Base-by-base conservation (phyloP, 2,888 invertebrate species). In the Spodoptera littoralis region DNA sequence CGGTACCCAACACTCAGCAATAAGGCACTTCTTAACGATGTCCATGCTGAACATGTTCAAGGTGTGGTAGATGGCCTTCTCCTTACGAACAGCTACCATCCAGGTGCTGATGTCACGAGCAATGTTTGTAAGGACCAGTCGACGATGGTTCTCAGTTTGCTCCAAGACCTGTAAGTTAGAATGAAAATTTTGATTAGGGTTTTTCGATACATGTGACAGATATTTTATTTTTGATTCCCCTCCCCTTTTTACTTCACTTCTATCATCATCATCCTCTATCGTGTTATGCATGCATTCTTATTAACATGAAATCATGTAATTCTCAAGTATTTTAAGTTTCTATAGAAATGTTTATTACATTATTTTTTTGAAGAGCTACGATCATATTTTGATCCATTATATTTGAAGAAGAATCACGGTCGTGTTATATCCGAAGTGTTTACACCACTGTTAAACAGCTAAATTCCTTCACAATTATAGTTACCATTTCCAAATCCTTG, bases 51-150 rank as follows among this genome's bases (percentile, higher is more conserved):
- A 98, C 92, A 98, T 96, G 92, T 99, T 99, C 79, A 99, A 95
- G 0, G 98, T 98, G 87, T 98, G 98, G 91, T 98, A 99, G 85
- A 99, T 98, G 3, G 98, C 98, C 88, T 99, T 99, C 95, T 98
- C 98, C 86, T 98, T 98, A 22, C 97, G 95, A 12, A 98, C 98
- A 87, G 97, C 98, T 52, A 98, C 96, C 90, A 96, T 96, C 98
- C 98, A 98, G 58, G 97, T 97, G 84, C 97, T 97, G 77, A 98
- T 95, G 88, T 98, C 98, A 79, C 97, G 96, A 1, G 98, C 98
- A 1, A 98, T 98, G 74, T 97, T 97, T 0, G 97, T 96, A 43
- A 98, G 93, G 0, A 98, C 98, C 12, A 98, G 93, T 78, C 98
- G 97, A 54, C 98, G 95, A 88, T 98, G 98, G 84, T 98, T 98